Evolutionary conservation across 2,113 vertebrate species (phyloP).

Genomic region (Lagopus leucura): DNA sequence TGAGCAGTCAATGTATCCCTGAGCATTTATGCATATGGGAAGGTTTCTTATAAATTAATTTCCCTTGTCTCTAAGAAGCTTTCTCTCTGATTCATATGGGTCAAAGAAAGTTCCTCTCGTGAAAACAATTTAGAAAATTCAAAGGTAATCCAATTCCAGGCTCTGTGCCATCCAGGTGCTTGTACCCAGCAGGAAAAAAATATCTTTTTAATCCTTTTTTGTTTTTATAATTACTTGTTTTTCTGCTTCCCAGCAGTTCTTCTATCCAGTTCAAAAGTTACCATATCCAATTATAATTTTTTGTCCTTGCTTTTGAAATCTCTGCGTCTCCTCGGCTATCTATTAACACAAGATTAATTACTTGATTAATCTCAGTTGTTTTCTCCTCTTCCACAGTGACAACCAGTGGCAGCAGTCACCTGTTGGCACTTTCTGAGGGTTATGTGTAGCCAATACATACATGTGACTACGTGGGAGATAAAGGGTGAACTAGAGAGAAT

Average conservation of each 20-base stretch:
- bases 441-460: background rate
- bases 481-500: background rate
- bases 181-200: slow-evolving; percentile 53
- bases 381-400: background rate
- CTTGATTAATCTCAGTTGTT: background rate
- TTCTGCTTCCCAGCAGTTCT: slow-evolving; percentile 15
- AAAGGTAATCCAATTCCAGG: slow-evolving; percentile 63
- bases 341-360: slow-evolving; percentile 51
- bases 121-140: slow-evolving; percentile 57
- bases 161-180: slow-evolving; percentile 68
- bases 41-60: slow-evolving; percentile 20
- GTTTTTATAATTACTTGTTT: slow-evolving; percentile 61
- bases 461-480: background rate
- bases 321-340: slow-evolving; percentile 8
- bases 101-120: slow-evolving; percentile 32
- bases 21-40: background rate
- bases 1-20: background rate
- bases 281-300: slow-evolving; percentile 25
- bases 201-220: slow-evolving; percentile 52
- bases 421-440: background rate
- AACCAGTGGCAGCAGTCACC: background rate
- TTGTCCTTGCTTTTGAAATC: slow-evolving; percentile 42
- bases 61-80: background rate
- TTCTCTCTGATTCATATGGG: slow-evolving; percentile 24
- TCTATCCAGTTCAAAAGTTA: slow-evolving; percentile 15